Conservation (phyloP, 2,113 vertebrate genomes). For the Atherinomorus stipes region DNA sequence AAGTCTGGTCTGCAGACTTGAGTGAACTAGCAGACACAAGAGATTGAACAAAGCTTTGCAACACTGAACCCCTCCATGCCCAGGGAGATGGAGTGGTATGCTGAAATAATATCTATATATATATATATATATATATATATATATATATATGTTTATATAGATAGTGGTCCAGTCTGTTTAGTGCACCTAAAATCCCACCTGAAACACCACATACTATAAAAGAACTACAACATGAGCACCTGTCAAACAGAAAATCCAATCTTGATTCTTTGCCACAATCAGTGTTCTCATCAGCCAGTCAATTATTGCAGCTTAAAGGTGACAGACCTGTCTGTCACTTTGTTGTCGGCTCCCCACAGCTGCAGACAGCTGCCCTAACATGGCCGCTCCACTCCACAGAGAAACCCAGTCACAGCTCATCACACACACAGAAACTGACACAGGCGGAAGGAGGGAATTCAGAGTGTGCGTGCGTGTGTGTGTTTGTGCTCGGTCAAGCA, state of each 20-base stretch:
- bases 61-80: too few species aligned
- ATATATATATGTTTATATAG: too few species aligned
- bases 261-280: conserved; percentile 23
- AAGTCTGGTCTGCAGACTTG: background rate
- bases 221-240: background rate
- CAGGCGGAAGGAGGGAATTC: conserved; percentile 54
- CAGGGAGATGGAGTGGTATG: too few species aligned
- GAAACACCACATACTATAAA: background rate
- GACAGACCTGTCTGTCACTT: conserved; percentile 32
- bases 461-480: conserved; percentile 27
- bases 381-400: conserved; percentile 43
- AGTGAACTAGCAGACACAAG: too few species aligned
- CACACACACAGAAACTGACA: conserved; percentile 68
- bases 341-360: conserved; percentile 44
- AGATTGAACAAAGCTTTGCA: too few species aligned
- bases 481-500: conserved; percentile 60
- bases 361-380: conserved; percentile 68
- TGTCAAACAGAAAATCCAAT: background rate
- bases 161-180: background rate
- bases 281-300: conserved; percentile 24
- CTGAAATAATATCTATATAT: too few species aligned
- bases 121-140: too few species aligned
- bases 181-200: background rate
- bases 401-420: conserved; percentile 68
- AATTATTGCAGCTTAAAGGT: conserved; percentile 41